These are phyloP conservation scores for Chloroceryle inda DNA, from an alignment of 2,797 vertebrate genomes.

Conservation along the genomic window DNA sequence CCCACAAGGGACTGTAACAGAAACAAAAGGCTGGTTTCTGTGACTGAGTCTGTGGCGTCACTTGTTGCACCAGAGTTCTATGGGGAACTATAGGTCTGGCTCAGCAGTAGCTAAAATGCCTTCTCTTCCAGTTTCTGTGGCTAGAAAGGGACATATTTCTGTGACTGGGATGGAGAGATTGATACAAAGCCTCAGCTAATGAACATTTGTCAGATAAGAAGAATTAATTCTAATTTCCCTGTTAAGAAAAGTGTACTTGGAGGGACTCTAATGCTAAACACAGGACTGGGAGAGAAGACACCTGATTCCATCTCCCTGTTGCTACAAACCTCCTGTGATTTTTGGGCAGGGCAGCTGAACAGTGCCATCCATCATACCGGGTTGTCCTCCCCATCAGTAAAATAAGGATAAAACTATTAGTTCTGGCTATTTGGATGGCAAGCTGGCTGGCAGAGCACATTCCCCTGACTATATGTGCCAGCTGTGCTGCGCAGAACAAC, in stretches of 20 bases:
- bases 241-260: background rate
- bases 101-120: background rate
- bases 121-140: background rate
- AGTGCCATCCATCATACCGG: fast-evolving
- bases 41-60: background rate
- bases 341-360: background rate
- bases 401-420: background rate
- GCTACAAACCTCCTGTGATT: background rate
- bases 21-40: slow-evolving; percentile 7
- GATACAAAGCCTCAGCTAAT: background rate
- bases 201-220: background rate
- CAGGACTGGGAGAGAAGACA: background rate
- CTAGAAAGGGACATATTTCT: background rate
- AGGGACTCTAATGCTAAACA: background rate
- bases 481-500: background rate
- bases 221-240: background rate
- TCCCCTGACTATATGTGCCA: background rate
- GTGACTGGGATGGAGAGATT: background rate
- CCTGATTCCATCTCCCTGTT: background rate
- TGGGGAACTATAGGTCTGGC: background rate
- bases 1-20: background rate
- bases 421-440: background rate
- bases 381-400: background rate
- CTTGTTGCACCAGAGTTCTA: background rate
- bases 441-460: background rate